Conservation (phyloP, 2,888 invertebrate genomes). For the Microctonus hyperodae region DNA sequence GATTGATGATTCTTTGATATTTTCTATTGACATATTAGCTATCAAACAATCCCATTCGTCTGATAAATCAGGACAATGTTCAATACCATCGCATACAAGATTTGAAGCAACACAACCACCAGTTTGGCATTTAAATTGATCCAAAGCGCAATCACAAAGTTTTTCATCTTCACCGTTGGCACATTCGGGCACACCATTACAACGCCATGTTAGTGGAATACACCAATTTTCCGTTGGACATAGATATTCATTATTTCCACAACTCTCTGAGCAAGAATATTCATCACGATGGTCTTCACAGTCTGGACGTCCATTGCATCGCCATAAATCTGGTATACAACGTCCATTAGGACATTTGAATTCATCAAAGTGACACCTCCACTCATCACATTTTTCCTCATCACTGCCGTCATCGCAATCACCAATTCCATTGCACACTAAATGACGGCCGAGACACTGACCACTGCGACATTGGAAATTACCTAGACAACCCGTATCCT, state of each 20-base stretch:
- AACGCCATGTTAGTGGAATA: slow-evolving; percentile 68
- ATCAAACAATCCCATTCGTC: slow-evolving; percentile 70
- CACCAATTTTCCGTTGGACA: slow-evolving; percentile 69
- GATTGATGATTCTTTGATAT: slow-evolving; percentile 38
- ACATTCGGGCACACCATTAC: slow-evolving; percentile 69
- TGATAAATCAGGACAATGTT: slow-evolving; percentile 70
- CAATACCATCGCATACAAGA: slow-evolving; percentile 68
- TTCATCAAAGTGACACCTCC: slow-evolving; percentile 68
- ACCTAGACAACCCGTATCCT: slow-evolving; percentile 67
- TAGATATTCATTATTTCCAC: slow-evolving; percentile 66
- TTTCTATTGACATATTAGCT: slow-evolving; percentile 40
- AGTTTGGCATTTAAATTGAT: slow-evolving; percentile 67
- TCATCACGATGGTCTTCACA: slow-evolving; percentile 69
- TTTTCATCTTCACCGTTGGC: slow-evolving; percentile 68
- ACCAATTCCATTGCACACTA: slow-evolving; percentile 70
- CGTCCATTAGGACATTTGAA: slow-evolving; percentile 65
- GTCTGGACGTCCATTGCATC: slow-evolving; percentile 68
- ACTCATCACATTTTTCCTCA: slow-evolving; percentile 66
- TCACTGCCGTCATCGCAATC: slow-evolving; percentile 72
- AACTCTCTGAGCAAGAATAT: slow-evolving; percentile 65
- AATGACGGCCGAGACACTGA: slow-evolving; percentile 68
- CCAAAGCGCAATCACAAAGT: slow-evolving; percentile 66
- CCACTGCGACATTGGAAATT: slow-evolving; percentile 70
- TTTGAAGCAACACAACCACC: slow-evolving; percentile 68
- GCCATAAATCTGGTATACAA: slow-evolving; percentile 69